Evolutionary conservation across 2,888 invertebrate species (phyloP).

Genomic region (Augiades crinisus): DNA sequence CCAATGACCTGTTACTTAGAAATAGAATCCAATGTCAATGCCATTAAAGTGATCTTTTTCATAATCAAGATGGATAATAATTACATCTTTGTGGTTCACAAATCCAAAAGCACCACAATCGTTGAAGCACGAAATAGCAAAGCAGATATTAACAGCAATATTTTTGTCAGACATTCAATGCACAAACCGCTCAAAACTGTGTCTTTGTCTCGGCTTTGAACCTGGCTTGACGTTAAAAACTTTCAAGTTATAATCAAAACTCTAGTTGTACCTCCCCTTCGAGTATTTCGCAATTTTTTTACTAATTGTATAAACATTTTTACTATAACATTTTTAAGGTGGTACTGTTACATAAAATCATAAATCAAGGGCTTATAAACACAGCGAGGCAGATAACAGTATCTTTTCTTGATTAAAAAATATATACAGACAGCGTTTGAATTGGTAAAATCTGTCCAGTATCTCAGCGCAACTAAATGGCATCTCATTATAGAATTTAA

Average conservation of each 20-base stretch:
- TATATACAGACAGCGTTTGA: conserved; percentile 48
- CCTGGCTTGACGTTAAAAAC: no score
- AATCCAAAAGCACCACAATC: conserved; percentile 34
- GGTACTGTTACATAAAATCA: not conserved
- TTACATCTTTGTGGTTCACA: conserved; percentile 38
- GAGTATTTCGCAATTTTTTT: no score
- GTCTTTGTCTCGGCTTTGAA: no score
- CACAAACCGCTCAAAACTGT: no score
- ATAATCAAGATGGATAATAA: conserved; percentile 21
- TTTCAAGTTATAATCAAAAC: no score
- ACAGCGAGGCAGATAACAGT: conserved; percentile 51
- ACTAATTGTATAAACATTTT: no score
- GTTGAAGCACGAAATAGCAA: conserved; percentile 9
- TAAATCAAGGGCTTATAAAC: conserved; percentile 36
- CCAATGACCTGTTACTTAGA: conserved; percentile 50
- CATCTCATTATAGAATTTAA: conserved; percentile 56
- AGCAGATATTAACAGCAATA: not conserved
- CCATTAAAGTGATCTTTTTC: conserved; percentile 36
- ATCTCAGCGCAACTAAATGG: conserved; percentile 63
- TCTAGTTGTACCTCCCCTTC: no score
- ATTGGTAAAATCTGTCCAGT: conserved; percentile 63
- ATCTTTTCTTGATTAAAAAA: conserved; percentile 51
- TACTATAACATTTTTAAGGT: no score
- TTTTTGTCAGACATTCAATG: no score
- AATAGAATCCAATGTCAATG: conserved; percentile 56